phyloP scores from a whole-genome alignment of 2,888 invertebrate genomes.

The Alcis repandata region DNA sequence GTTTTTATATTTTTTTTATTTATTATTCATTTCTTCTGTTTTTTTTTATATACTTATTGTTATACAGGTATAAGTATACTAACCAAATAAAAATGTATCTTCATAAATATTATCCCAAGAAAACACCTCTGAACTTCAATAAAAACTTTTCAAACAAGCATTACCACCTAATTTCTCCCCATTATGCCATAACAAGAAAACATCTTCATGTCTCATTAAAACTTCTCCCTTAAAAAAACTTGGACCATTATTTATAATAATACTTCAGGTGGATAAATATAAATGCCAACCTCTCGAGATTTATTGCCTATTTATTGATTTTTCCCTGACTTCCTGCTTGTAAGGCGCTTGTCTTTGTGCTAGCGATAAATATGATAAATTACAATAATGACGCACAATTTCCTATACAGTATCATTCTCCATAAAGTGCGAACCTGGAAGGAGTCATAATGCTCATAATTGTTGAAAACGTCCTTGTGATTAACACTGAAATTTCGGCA shows the following conservation, averaged over 20 bases:
- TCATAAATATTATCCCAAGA: background rate
- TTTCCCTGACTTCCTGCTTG: conserved; percentile 57
- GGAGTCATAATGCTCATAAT: no score
- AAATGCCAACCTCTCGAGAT: conserved; percentile 58
- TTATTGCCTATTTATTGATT: conserved; percentile 76
- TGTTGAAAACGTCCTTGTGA: no score
- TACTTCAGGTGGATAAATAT: conserved; percentile 70
- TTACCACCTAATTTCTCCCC: conserved; percentile 24
- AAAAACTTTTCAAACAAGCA: conserved; percentile 25
- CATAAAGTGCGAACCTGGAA: background rate
- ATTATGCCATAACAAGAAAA: conserved; percentile 53
- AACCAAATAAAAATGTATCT: background rate
- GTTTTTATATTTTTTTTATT: no score
- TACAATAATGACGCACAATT: no score
- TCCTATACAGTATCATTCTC: no score
- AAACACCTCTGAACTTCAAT: conserved; percentile 16
- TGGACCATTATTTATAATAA: conserved; percentile 70
- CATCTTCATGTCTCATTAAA: conserved; percentile 29
- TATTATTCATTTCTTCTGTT: no score
- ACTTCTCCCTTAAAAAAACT: conserved; percentile 52
- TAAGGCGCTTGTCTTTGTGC: conserved; percentile 48
- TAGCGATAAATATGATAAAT: conserved; percentile 11
- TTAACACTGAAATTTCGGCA: no score
- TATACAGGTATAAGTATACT: background rate
- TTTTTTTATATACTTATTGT: no score